phyloP scores from a whole-genome alignment of 2,797 vertebrate genomes.

The Meriones psammophilus region DNA sequence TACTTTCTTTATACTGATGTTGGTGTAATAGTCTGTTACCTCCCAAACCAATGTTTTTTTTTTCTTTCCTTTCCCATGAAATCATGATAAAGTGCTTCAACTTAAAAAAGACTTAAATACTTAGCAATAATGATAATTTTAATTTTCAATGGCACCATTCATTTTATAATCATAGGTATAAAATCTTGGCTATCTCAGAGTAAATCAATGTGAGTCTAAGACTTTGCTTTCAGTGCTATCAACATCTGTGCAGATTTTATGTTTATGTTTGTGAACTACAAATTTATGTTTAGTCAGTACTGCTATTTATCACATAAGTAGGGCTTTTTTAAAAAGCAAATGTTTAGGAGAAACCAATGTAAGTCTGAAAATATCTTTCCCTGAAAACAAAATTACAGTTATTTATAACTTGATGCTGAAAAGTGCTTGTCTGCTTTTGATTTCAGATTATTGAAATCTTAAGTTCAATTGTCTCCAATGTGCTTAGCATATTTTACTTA shows the following conservation, averaged over 20 bases:
- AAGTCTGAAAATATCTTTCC: not conserved
- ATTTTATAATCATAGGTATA: slow-evolving; percentile 65
- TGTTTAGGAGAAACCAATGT: slow-evolving; percentile 31
- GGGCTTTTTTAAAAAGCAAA: not conserved
- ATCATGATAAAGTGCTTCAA: slow-evolving; percentile 31
- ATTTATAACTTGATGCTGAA: slow-evolving; percentile 58
- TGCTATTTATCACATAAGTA: slow-evolving; percentile 51
- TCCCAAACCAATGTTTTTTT: slow-evolving; percentile 61
- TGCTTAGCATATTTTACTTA: slow-evolving; percentile 48
- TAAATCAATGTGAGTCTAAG: not conserved
- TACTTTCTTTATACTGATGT: slow-evolving; percentile 65
- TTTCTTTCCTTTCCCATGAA: slow-evolving; percentile 57
- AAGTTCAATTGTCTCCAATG: slow-evolving; percentile 69
- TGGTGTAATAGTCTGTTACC: slow-evolving; percentile 70
- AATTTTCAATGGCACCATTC: slow-evolving; percentile 13
- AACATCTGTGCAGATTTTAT: not conserved
- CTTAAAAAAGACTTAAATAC: slow-evolving; percentile 73
- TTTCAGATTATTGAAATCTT: slow-evolving; percentile 64
- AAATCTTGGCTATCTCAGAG: slow-evolving; percentile 18
- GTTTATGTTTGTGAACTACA: not conserved
- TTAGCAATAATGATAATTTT: slow-evolving; percentile 24
- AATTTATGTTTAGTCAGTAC: not conserved
- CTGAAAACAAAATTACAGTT: not conserved
- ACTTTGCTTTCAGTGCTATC: not conserved
- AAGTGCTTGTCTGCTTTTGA: not conserved